A percentile compares a stretch with the other conserved stretches of the same genome.
These are phyloP conservation scores for Ursus arctos DNA, from an alignment of 2,113 vertebrate genomes.

Conservation along the genomic window DNA sequence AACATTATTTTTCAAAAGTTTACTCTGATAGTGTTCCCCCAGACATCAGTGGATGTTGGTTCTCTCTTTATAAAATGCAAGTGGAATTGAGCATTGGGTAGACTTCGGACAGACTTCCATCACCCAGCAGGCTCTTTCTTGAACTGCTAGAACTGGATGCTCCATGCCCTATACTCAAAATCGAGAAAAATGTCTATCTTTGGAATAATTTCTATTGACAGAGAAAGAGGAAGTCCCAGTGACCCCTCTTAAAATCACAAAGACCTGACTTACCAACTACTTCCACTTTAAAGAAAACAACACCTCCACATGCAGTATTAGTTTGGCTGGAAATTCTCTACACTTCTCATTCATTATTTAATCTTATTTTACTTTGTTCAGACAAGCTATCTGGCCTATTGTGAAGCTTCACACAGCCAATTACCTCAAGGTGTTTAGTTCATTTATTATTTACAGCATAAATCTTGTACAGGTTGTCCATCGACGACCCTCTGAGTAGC, in stretches of 20 bases:
- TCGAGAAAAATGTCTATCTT: conserved; percentile 46
- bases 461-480: conserved; percentile 93
- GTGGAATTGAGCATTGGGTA: conserved; percentile 18
- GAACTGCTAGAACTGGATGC: neutral
- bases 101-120: conserved; percentile 28
- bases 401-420: conserved; percentile 91
- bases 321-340: conserved; percentile 87
- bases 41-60: conserved; percentile 37
- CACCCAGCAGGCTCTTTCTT: neutral
- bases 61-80: conserved; percentile 64
- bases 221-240: conserved; percentile 60
- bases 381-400: conserved; percentile 92
- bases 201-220: conserved; percentile 78
- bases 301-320: conserved; percentile 67
- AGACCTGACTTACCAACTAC: conserved; percentile 73
- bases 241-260: conserved; percentile 75
- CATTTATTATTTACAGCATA: conserved; percentile 94
- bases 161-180: neutral
- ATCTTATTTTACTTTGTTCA: conserved; percentile 94
- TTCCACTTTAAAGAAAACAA: conserved; percentile 62
- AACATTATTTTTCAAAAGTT: conserved; percentile 70
- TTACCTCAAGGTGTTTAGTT: conserved; percentile 95
- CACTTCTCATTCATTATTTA: conserved; percentile 95
- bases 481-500: conserved; percentile 89
- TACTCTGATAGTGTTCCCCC: conserved; percentile 18